Conservation (phyloP, 2,888 invertebrate species). For the Hypolimnas misippus region DNA sequence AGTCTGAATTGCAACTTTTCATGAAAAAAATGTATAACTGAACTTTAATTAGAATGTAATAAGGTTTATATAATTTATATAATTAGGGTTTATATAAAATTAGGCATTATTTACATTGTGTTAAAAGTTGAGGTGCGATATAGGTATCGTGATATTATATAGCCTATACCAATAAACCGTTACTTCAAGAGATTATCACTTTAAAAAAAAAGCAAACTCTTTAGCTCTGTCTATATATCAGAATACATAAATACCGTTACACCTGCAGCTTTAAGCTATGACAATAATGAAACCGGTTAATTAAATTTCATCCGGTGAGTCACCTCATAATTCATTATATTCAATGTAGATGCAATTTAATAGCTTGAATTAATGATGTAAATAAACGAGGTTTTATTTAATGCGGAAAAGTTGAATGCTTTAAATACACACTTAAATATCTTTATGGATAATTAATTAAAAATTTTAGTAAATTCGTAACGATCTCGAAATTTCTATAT, state of each 20-base stretch:
- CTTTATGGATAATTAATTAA: background rate
- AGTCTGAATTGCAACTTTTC: too few species aligned
- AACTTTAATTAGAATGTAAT: too few species aligned
- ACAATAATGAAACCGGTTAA: slow-evolving; percentile 36
- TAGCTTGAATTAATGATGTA: background rate
- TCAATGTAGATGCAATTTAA: slow-evolving; percentile 3
- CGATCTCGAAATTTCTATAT: too few species aligned
- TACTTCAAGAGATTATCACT: too few species aligned
- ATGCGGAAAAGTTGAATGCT: background rate
- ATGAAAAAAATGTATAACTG: too few species aligned
- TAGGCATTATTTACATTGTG: too few species aligned
- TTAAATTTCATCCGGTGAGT: slow-evolving; percentile 41
- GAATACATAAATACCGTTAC: slow-evolving; percentile 34
- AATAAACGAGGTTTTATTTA: background rate
- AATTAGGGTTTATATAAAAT: too few species aligned
- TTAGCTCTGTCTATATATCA: too few species aligned
- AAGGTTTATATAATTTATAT: too few species aligned
- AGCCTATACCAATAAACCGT: too few species aligned
- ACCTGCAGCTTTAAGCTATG: slow-evolving; percentile 21
- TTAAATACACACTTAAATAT: background rate
- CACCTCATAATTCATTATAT: slow-evolving; percentile 15
- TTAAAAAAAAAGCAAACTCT: background rate
- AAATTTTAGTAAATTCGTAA: background rate
- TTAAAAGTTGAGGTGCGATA: too few species aligned
- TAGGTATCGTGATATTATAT: too few species aligned